These are phyloP conservation scores for Pachypanchax playfairii DNA, from an alignment of 2,113 vertebrate species.

Conservation along the genomic window DNA sequence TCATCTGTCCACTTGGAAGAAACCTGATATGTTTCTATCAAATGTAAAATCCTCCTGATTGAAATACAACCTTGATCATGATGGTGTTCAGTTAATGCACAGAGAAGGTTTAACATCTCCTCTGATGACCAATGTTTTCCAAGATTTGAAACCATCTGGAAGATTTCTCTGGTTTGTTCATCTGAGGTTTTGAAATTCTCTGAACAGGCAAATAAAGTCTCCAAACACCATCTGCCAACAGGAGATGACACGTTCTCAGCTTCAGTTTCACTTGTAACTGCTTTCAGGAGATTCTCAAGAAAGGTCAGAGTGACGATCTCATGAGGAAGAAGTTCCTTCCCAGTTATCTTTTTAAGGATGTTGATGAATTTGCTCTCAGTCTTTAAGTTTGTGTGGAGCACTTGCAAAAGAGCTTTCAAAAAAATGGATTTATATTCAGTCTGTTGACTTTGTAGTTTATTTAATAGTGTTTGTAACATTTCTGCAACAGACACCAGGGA, in stretches of 20 bases:
- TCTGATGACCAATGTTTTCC: slow-evolving; percentile 30
- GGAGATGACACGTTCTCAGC: background rate
- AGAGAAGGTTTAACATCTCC: slow-evolving; percentile 5
- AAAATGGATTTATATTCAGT: background rate
- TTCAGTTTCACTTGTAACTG: background rate
- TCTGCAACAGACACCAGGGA: background rate
- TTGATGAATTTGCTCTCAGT: background rate
- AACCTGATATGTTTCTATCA: slow-evolving; percentile 27
- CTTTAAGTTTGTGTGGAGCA: background rate
- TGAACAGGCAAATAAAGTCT: background rate
- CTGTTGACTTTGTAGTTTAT: background rate
- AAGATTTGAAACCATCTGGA: slow-evolving; percentile 5
- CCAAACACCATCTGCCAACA: slow-evolving; percentile 1
- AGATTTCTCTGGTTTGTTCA: background rate
- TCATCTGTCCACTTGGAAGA: slow-evolving; percentile 20
- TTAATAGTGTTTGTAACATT: slow-evolving; percentile 16
- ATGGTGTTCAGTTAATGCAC: slow-evolving; percentile 9
- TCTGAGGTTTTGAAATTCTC: background rate
- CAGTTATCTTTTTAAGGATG: background rate
- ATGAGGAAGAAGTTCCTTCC: background rate
- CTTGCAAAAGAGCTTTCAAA: background rate
- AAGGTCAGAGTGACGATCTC: background rate
- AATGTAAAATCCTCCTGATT: slow-evolving; percentile 38
- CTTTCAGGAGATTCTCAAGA: slow-evolving; percentile 1
- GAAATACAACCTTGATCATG: background rate